Evolutionary conservation across 2,113 vertebrate species (phyloP).

Genomic region (Bubalus kerabau): DNA sequence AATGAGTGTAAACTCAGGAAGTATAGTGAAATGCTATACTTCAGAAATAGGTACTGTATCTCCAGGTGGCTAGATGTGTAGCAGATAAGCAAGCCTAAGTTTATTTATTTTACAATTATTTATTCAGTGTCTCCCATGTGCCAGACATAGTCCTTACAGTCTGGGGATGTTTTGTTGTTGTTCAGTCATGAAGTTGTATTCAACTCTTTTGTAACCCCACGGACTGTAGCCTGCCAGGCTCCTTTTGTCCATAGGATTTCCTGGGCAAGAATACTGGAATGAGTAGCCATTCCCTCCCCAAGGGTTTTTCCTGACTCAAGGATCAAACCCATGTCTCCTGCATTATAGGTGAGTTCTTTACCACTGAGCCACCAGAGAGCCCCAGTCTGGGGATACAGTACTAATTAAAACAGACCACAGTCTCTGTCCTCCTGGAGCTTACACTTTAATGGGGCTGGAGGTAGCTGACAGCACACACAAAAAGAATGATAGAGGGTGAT

Average conservation of each 20-base stretch:
- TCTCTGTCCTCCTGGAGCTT: not conserved
- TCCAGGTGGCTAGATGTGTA: not conserved
- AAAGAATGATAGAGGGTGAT: not conserved
- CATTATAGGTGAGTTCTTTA: not conserved
- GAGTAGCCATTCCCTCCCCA: not conserved
- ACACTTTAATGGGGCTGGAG: not conserved
- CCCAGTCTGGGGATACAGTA: not conserved
- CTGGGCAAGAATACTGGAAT: not conserved
- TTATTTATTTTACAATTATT: not conserved
- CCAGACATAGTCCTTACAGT: not conserved
- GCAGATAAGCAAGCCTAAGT: not conserved
- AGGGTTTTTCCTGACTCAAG: not conserved
- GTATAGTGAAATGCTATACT: not conserved
- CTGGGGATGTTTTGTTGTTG: not conserved
- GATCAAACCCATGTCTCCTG: not conserved
- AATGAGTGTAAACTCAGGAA: not conserved
- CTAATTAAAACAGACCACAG: not conserved
- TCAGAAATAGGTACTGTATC: not conserved
- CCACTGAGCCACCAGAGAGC: not conserved
- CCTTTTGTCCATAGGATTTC: not conserved
- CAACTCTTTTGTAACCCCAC: not conserved
- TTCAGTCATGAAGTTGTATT: not conserved
- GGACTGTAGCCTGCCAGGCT: not conserved
- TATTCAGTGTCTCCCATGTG: not conserved
- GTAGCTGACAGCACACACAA: not conserved